Evolutionary conservation across 2,888 invertebrate species (phyloP).

Genomic region (Strigamia maritima): DNA sequence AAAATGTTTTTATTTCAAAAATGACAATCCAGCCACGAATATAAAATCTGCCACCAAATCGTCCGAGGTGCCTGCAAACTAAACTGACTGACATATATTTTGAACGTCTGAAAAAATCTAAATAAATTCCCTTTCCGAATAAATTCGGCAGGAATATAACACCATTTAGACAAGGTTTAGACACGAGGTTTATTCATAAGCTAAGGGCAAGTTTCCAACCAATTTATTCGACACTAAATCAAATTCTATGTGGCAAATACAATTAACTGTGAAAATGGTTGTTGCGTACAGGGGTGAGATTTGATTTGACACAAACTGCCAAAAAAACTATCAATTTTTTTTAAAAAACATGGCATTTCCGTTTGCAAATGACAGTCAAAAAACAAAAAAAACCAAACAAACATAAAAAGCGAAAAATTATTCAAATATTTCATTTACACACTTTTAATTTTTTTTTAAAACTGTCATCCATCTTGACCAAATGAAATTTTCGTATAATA

Average conservation of each 20-base stretch:
- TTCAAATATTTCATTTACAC: no score
- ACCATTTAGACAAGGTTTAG: not conserved
- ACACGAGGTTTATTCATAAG: slow-evolving; percentile 2
- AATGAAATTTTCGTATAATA: not conserved
- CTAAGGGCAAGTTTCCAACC: not conserved
- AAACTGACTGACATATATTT: slow-evolving; percentile 24
- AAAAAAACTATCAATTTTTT: not conserved
- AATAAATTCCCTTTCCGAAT: slow-evolving; percentile 12
- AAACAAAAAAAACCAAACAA: not conserved
- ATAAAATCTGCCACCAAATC: slow-evolving; percentile 28
- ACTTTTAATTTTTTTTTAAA: no score
- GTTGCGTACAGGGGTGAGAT: not conserved
- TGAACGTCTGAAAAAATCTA: not conserved
- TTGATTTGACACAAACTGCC: not conserved
- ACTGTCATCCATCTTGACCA: not conserved
- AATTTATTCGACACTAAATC: not conserved
- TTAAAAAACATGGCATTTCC: not conserved
- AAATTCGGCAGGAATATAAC: not conserved
- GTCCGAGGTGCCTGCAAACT: not conserved
- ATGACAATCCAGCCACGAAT: slow-evolving; percentile 1
- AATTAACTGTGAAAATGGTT: not conserved
- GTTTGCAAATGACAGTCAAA: no score
- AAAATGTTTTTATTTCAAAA: slow-evolving; percentile 22
- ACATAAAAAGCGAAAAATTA: not conserved
- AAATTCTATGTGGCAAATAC: not conserved